Base-by-base conservation (phyloP, 1,140 invertebrate genomes). In the Gryon sp. region DNA sequence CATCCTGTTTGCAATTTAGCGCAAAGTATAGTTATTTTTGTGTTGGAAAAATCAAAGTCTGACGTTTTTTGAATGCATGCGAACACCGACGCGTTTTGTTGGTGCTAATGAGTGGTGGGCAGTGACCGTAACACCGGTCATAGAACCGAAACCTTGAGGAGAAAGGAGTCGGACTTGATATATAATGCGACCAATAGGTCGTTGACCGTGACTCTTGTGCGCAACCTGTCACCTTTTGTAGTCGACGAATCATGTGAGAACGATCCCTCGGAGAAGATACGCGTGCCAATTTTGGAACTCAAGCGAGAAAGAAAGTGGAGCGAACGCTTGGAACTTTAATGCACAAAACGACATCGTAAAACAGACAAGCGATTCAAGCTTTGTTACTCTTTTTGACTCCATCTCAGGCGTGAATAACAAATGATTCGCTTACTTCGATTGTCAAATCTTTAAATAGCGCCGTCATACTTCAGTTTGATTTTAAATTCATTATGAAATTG, bases 131-230 rank as follows among this genome's bases (percentile, higher is more conserved):
- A 79, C 70, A 69, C 26, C 70, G 74, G 73, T 78, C 77, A 81
- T 69, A 76, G 66, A 79, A 81, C 70, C 70, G 76, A 81, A 80
- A 76, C 76, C 79, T 76, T 70, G 66, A 78, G 74, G 79, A 83
- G 81, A 81, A 81, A 83, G 81, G 80, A 81, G 77, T 76, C 70
- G 59, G 66, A 75, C 62, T 75, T 69, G 63, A 77, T 70, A 72
- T 70, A 65, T 74, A 59, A 62, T 60, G 53, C 63, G 60, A 66
- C 18, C 55, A 50, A 62, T 59, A 52, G 77, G 77, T 83, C 80
- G 73, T 73, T 69, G 80, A 80, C 78, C 82, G 73, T 79, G 75
- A 76, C 76, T 81, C 80, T 81, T 79, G 73, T 70, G 26, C 62
- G 40, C 62, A 76, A 76, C 77, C 66, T 76, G 63, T 78, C 76